Percentiles rank a stretch among this genome's conserved stretches.
phyloP scores from a whole-genome alignment of 2,888 invertebrate species.

The Ormia ochracea region DNA sequence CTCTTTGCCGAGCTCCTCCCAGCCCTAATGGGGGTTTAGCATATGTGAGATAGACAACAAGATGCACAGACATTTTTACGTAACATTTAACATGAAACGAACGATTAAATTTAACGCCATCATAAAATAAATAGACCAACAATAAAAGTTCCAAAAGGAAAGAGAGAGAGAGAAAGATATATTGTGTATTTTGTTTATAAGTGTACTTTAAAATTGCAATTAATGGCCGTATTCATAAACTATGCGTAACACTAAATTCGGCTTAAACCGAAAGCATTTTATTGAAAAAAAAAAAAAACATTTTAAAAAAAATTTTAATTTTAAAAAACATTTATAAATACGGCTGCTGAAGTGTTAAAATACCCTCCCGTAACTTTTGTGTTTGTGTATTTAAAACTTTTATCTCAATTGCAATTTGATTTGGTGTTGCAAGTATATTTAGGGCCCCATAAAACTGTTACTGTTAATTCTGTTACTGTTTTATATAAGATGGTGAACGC shows the following conservation, averaged over 20 bases:
- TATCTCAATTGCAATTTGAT: background rate
- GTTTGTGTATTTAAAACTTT: conserved; percentile 3
- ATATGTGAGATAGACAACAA: conserved; percentile 54
- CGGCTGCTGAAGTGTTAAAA: no score
- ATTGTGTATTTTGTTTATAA: conserved; percentile 61
- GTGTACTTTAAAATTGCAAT: conserved; percentile 30
- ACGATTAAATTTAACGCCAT: conserved; percentile 68
- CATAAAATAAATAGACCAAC: conserved; percentile 50
- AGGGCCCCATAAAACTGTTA: background rate
- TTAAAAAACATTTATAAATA: no score
- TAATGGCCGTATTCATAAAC: no score
- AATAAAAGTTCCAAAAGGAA: conserved; percentile 20
- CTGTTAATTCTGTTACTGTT: background rate
- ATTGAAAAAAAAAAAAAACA: no score
- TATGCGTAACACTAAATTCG: no score
- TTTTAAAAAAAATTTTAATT: no score
- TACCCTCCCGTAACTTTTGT: background rate
- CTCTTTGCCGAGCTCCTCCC: conserved; percentile 90
- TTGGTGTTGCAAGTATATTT: background rate
- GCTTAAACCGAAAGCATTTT: no score
- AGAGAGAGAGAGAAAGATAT: conserved; percentile 63
- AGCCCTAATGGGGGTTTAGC: conserved; percentile 81
- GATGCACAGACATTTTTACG: conserved; percentile 64
- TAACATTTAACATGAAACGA: conserved; percentile 67
- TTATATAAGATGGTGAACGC: background rate